Conservation (phyloP, 2,797 vertebrate species). For the Brachyrhaphis roseni region DNA sequence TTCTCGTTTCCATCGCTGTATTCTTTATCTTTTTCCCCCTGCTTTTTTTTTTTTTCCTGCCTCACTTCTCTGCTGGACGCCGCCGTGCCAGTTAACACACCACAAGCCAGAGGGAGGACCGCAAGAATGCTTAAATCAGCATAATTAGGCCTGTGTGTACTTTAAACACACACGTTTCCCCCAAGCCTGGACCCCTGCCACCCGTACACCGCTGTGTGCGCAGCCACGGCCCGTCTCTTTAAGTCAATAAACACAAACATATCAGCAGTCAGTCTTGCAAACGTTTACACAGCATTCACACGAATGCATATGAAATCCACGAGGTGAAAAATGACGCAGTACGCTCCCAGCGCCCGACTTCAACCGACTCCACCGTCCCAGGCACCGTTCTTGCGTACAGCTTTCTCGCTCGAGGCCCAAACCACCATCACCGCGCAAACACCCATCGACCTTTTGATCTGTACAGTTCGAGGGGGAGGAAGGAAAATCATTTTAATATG, state of each 20-base stretch:
- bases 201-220: slow-evolving; percentile 74
- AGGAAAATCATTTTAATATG: slow-evolving; percentile 43
- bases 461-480: slow-evolving; percentile 24
- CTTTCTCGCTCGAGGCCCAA: slow-evolving; percentile 31
- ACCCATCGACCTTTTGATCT: slow-evolving; percentile 57
- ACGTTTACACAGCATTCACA: slow-evolving; percentile 43
- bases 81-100: slow-evolving; percentile 78
- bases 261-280: slow-evolving; percentile 70
- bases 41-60: slow-evolving; percentile 13
- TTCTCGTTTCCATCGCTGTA: slow-evolving; percentile 29
- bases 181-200: slow-evolving; percentile 80
- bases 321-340: slow-evolving; percentile 58
- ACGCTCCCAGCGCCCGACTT: slow-evolving; percentile 36
- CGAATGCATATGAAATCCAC: slow-evolving; percentile 45
- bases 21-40: slow-evolving; percentile 43
- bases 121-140: slow-evolving; percentile 82
- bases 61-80: slow-evolving; percentile 61
- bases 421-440: slow-evolving; percentile 53
- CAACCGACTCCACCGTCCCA: slow-evolving; percentile 22
- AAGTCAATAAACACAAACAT: slow-evolving; percentile 79
- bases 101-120: slow-evolving; percentile 79
- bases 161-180: slow-evolving; percentile 81
- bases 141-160: slow-evolving; percentile 80
- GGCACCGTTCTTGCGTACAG: slow-evolving; percentile 46
- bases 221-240: slow-evolving; percentile 73